A percentile compares a stretch with the other conserved stretches of the same genome.
phyloP scores from a whole-genome alignment of 1,140 invertebrate genomes.

The Agrilus planipennis region DNA sequence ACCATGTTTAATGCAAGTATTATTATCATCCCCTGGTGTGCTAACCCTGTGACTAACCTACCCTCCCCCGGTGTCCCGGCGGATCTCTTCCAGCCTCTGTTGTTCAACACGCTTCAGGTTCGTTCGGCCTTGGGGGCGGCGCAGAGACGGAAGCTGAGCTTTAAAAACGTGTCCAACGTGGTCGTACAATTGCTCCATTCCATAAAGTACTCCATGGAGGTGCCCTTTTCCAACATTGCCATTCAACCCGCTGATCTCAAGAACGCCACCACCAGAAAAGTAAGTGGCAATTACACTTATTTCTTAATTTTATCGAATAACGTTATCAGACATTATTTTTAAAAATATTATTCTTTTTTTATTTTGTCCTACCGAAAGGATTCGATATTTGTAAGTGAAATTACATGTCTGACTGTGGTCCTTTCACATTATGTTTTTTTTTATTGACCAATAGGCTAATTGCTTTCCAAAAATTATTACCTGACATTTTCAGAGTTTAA shows the following conservation, averaged over 20 bases:
- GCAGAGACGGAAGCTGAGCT: constrained; percentile 69
- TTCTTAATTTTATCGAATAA: constrained; percentile 6
- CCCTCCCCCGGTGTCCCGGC: constrained; percentile 22
- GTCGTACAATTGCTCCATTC: constrained; percentile 82
- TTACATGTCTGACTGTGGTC: too few relatives aligned
- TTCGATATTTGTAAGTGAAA: too few relatives aligned
- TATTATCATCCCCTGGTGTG: too few relatives aligned
- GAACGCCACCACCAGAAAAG: constrained; percentile 49
- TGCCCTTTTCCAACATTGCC: constrained; percentile 83
- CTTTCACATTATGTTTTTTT: too few relatives aligned
- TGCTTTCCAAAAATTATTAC: too few relatives aligned
- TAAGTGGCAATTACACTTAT: constrained; percentile 26
- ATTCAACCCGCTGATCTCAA: constrained; percentile 49
- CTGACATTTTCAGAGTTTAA: too few relatives aligned
- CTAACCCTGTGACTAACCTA: constrained; percentile 33
- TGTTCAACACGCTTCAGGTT: constrained; percentile 60
- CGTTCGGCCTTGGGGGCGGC: constrained; percentile 50
- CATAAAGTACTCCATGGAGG: constrained; percentile 85
- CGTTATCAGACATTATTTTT: too few relatives aligned
- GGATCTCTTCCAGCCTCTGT: constrained; percentile 44
- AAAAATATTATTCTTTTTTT: too few relatives aligned
- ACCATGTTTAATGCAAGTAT: too few relatives aligned
- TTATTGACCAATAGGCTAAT: too few relatives aligned
- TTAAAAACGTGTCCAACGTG: constrained; percentile 85
- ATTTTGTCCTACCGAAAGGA: too few relatives aligned